Base-by-base conservation (phyloP, 2,888 invertebrate genomes). In the Microdon myrmicae region DNA sequence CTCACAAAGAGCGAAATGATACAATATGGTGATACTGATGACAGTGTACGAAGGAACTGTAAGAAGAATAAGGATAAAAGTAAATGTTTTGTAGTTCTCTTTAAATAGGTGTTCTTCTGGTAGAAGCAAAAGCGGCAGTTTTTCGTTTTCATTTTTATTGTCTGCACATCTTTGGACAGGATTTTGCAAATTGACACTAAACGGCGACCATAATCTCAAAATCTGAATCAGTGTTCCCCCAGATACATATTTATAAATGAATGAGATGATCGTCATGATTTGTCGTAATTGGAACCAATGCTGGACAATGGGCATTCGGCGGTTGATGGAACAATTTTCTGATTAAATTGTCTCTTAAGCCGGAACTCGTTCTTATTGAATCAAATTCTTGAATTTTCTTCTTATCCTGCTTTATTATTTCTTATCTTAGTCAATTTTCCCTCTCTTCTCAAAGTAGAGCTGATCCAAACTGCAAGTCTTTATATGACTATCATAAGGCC, bases 281-380 rank as follows among this genome's bases (percentile, higher is more conserved):
- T 66, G 66, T 66, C 60, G 60, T 67, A 67, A 67, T 67, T 67
- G 67, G 67, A 61, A 67, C 60, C 67, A 59, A 66, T 59, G 66
- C 43, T 59, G 66, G 48, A 66, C 66, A 66, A 68, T 68, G 45
- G 61, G 19, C 47, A 38, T 49, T 58, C 48, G 66, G 59, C 53
- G 59, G 45, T 39, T 59, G 58, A 66, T 53, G 53, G 60, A 45
- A 60, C 66, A 68, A 68, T 68, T 68, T 68, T 68, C 68, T 68
- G 68, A 68, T 68, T 68, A 68, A 68, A 68, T 68, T 68, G 68
- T 68, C 68, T 68, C 67, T 68, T 61, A 68, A 68, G 68, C 68
- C 68, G 68, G 68, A 68, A 68, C 68, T 68, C 67, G 61, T 68
- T 67, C 54, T 53, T 68, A 55, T 55, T 59, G 53, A 66, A 59